Base-by-base conservation (phyloP, 2,888 invertebrate genomes). In the Proisotoma minuta region DNA sequence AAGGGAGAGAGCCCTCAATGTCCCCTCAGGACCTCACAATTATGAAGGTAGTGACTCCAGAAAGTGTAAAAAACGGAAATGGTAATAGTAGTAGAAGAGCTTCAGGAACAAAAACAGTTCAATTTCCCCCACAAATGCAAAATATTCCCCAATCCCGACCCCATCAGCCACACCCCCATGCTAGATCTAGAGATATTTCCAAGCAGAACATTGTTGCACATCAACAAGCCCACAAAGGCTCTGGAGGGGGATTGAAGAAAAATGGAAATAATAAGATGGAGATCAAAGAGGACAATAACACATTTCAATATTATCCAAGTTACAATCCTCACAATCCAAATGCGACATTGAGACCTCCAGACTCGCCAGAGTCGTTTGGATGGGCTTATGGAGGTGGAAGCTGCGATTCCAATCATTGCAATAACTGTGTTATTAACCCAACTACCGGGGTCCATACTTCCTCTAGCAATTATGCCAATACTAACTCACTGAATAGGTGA, bases 11-110 rank as follows among this genome's bases (percentile, higher is more conserved):
- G 12, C 73, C 73, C 63, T 68, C 69, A 47, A 66, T 67, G 53
- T 59, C 72, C 26, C 69, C 72, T 28, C 65, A 72, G 65, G 73
- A 73, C 58, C 71, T 72, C 59, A 72, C 72, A 62, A 72, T 73
- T 59, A 71, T 72, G 72, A 73, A 73, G 73, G 73, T 73, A 73
- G 61, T 67, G 54, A 39, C 51, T 47, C n/a, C 5, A 15, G 53
- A 34, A 52, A 65, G 50, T 22, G 57, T 59, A 47, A 57, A 60
- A 39, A 60, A 60, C 52, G 60, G 49, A 20, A 51, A 53, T 28
- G 57, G 50, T 56, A 26, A 50, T 28, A 57, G 23, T 3, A 39
- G 53, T 54, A 34, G 53, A 18, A 15, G 53, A 29, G 39, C 39
- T 34, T 54, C 53, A 8, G 39, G n/a, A n/a, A n/a, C n/a, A n/a